Base-by-base conservation (phyloP, 37 sponge, comb jelly and placozoan genomes). In the Aphrocallistes beatrix region DNA sequence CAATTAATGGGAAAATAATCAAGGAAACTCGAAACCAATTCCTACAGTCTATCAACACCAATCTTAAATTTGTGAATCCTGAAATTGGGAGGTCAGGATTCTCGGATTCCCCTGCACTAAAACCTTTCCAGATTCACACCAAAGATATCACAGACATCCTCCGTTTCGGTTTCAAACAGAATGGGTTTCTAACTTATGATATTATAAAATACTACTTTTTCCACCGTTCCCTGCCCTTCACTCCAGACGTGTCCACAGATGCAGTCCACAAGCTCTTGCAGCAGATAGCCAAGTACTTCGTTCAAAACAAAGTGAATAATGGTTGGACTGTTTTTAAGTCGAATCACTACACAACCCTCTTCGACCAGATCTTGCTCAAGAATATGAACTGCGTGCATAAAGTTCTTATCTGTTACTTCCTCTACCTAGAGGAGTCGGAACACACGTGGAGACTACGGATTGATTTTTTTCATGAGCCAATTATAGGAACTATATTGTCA, bases 301-400 rank as follows among this genome's bases (percentile, higher is more conserved):
- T 60, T 60, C 8, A 19, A 30, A 60, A 60, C n/a, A 60, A 60
- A 60, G 75, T 60, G 10, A 60, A 60, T 60, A 30, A 60, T 19
- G 75, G 75, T 13, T 60, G 75, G 75, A 25, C 75, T 32, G 75
- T 60, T 32, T 60, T 60, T 30, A 60, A 60, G n/a, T 60, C 75
- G 3, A 60, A 60, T 28, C 10, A 30, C 34, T 60, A 60, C n/a
- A 60, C 75, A 32, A 60, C 75, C 8, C n/a, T 60, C 28, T 60
- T 60, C 34, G 28, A 60, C 1, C 75, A 60, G 34, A 19, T 60
- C 6, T 25, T 6, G n/a, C 1, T 60, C 34, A 60, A 60, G 75
- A 28, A 30, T 32, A 42, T 42, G 45, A 60, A 28, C 75, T 60
- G 6, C 8, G 3, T 6, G 34, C 75, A 60, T 30, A 60, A 60